A percentile compares a stretch with the other conserved stretches of the same genome.
Conservation (phyloP, 1,140 invertebrate genomes). For the Zaprionus davidi region DNA sequence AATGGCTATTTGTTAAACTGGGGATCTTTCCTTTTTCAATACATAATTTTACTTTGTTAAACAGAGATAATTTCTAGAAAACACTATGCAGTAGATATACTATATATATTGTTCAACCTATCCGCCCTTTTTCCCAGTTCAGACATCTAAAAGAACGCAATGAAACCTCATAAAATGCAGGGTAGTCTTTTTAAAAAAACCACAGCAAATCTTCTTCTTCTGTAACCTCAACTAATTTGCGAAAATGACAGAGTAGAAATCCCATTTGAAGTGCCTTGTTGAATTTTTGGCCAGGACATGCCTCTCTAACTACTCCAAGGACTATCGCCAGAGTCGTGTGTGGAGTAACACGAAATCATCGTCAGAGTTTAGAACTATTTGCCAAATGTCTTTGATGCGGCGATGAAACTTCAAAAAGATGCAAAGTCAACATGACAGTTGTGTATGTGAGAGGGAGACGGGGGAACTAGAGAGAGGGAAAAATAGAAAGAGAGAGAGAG, state of each 20-base stretch:
- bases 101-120: too few species aligned
- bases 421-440: constrained; percentile 58
- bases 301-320: neutral
- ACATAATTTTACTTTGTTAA: too few species aligned
- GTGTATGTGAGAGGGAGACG: neutral
- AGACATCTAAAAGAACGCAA: too few species aligned
- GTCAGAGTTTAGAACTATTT: constrained; percentile 56
- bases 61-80: too few species aligned
- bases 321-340: neutral
- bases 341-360: constrained; percentile 10
- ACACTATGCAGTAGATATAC: too few species aligned
- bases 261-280: neutral
- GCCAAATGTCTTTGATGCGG: constrained; percentile 65
- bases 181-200: too few species aligned
- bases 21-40: too few species aligned
- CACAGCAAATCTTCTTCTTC: too few species aligned
- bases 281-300: neutral
- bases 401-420: constrained; percentile 71
- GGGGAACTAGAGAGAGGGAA: neutral
- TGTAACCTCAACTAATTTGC: too few species aligned
- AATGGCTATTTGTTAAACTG: too few species aligned
- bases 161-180: too few species aligned
- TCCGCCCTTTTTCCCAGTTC: too few species aligned
- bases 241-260: constrained; percentile 13
- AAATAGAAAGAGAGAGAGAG: neutral